A percentile compares a stretch with the other conserved stretches of the same genome.
These are phyloP conservation scores for Ylistrum balloti DNA, from an alignment of 1,140 invertebrate genomes.

Conservation along the genomic window DNA sequence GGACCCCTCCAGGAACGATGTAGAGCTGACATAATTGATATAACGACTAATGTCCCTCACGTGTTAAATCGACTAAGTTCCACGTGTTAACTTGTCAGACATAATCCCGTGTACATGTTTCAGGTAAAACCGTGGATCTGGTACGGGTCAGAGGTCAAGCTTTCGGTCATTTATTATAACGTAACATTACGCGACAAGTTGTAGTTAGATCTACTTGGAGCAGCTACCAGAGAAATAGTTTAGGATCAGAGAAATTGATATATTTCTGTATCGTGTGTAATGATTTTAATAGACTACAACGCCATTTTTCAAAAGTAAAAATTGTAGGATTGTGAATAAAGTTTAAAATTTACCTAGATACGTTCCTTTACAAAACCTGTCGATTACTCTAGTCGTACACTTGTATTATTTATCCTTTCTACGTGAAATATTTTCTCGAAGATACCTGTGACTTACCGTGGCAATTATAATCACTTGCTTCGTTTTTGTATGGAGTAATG, in stretches of 20 bases:
- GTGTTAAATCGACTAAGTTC: background rate
- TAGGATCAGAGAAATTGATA: background rate
- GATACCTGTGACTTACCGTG: too few species aligned
- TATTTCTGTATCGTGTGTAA: too few species aligned
- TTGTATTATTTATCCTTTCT: too few species aligned
- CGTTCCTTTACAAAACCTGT: too few species aligned
- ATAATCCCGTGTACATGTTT: background rate
- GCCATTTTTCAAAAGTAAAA: too few species aligned
- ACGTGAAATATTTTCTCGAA: too few species aligned
- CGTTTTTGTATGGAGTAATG: too few species aligned
- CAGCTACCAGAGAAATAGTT: background rate
- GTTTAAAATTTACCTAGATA: too few species aligned
- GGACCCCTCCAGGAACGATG: background rate
- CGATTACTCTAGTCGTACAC: too few species aligned
- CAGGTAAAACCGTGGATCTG: background rate
- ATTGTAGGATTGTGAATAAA: background rate
- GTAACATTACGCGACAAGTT: background rate
- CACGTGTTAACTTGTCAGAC: background rate
- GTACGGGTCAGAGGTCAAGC: slow-evolving; percentile 5
- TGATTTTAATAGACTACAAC: too few species aligned
- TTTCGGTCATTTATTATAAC: background rate
- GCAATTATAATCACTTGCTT: too few species aligned
- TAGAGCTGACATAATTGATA: background rate
- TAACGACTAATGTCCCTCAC: slow-evolving; percentile 11
- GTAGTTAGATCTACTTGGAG: background rate